phyloP scores from a whole-genome alignment of 2,888 invertebrate species.

The Glyphotaelius pellucidus region DNA sequence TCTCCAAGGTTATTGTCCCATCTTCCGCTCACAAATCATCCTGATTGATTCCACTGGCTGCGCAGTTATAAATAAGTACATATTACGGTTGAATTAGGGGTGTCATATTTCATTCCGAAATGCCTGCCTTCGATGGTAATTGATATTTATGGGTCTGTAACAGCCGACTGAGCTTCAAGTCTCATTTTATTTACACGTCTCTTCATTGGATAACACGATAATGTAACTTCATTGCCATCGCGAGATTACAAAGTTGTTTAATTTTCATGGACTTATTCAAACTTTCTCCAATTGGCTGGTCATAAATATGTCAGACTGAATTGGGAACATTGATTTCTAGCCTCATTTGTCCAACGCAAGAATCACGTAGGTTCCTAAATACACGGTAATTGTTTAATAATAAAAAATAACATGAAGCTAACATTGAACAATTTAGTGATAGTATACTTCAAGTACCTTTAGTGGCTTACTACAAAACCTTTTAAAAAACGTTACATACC shows the following conservation, averaged over 20 bases:
- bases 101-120: conserved; percentile 54
- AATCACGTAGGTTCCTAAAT: conserved; percentile 2
- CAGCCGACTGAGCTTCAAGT: conserved; percentile 39
- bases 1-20: background rate
- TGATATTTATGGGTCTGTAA: conserved; percentile 55
- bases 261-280: background rate
- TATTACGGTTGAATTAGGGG: conserved; percentile 40
- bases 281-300: background rate
- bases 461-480: background rate
- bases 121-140: conserved; percentile 53
- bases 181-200: conserved; percentile 46
- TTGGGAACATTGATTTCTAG: background rate
- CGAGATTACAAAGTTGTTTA: conserved; percentile 4
- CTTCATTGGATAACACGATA: conserved; percentile 47
- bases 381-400: background rate
- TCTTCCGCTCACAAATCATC: conserved; percentile 20
- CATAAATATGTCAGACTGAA: background rate
- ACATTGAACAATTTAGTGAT: background rate
- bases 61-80: background rate
- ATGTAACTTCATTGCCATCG: conserved; percentile 20
- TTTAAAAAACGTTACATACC: too few species aligned
- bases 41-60: conserved; percentile 29
- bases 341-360: background rate
- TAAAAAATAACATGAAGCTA: background rate
- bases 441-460: background rate